A percentile compares a stretch with the other conserved stretches of the same genome.
phyloP scores from a whole-genome alignment of 2,113 vertebrate genomes.

The Budorcas taxicolor region DNA sequence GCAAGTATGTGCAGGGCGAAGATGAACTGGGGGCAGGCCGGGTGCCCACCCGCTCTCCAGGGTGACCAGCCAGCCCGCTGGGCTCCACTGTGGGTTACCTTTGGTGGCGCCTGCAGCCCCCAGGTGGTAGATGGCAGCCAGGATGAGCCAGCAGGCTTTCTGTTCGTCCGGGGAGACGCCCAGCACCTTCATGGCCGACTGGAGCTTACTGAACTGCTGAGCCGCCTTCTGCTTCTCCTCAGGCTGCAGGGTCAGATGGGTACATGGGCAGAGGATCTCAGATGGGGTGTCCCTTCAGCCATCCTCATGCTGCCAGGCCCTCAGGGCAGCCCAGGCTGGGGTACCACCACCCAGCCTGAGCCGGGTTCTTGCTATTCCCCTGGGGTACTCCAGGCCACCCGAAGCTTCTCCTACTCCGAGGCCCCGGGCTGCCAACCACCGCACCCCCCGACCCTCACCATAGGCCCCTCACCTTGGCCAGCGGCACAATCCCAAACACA shows the following conservation, averaged over 20 bases:
- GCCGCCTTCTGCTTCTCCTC: slow-evolving; percentile 95
- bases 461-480: slow-evolving; percentile 84
- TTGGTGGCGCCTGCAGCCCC: slow-evolving; percentile 95
- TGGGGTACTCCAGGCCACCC: fast-evolving
- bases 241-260: slow-evolving; percentile 31
- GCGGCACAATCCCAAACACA: slow-evolving; percentile 88
- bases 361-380: background rate
- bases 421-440: background rate
- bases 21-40: background rate
- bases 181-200: slow-evolving; percentile 96
- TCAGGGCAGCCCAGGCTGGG: background rate
- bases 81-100: slow-evolving; percentile 80
- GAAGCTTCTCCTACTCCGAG: background rate
- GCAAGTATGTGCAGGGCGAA: background rate
- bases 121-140: slow-evolving; percentile 94
- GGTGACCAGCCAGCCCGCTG: background rate
- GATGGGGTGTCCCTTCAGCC: background rate
- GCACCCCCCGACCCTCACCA: background rate
- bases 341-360: background rate
- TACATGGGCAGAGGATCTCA: fast-evolving
- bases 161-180: slow-evolving; percentile 92
- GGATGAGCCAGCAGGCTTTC: slow-evolving; percentile 88
- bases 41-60: background rate
- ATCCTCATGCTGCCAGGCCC: background rate
- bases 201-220: slow-evolving; percentile 95